Evolutionary conservation across 2,113 vertebrate species (phyloP), one percentile per base, ranked within the genome.

Genomic region (Hydrolagus affinis): DNA sequence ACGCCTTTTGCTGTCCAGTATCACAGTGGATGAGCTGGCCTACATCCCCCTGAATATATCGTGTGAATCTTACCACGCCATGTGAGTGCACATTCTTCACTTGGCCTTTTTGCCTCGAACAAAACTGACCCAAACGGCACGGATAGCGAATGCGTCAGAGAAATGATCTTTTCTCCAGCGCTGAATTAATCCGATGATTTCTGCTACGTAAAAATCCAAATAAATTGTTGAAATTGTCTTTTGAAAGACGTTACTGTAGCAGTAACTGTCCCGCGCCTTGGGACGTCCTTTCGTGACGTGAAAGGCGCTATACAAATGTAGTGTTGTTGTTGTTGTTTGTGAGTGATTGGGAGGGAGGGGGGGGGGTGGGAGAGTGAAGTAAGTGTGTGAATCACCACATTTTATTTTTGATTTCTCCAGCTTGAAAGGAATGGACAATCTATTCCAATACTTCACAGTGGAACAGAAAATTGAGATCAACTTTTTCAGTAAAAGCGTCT

Each of bases 81-180:
- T 80, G 77, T 80, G 25, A 80, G 77, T 80, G n/a, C n/a, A 80
- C 59, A 80, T 44, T 44, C 44, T 44, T 44, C 44, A 44, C 44
- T 44, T 44, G 1, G 44, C 44, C n/a, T n/a, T 44, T 44, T 44
- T 44, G 6, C 44, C 44, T 44, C 6, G 44, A 44, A 44, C 44
- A 44, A 44, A 44, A 44, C 44, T 44, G 44, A 44, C 44, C 44
- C 44, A 6, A 44, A 44, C 6, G 2, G 6, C 44, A 44, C 44
- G 6, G 44, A 44, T 6, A 1, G 6, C 6, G 44, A 44, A 44
- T 44, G 44, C 6, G 44, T 44, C 6, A 44, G 6, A 44, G 44
- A 44, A 44, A 44, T 44, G 44, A 44, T 44, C 44, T 44, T 44
- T 44, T 44, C 44, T 6, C 44, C 44, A 44, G 6, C 44, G 6